A percentile compares a stretch with the other conserved stretches of the same genome.
Evolutionary conservation across 1,140 invertebrate species (phyloP).

Genomic region (Episyrphus balteatus): DNA sequence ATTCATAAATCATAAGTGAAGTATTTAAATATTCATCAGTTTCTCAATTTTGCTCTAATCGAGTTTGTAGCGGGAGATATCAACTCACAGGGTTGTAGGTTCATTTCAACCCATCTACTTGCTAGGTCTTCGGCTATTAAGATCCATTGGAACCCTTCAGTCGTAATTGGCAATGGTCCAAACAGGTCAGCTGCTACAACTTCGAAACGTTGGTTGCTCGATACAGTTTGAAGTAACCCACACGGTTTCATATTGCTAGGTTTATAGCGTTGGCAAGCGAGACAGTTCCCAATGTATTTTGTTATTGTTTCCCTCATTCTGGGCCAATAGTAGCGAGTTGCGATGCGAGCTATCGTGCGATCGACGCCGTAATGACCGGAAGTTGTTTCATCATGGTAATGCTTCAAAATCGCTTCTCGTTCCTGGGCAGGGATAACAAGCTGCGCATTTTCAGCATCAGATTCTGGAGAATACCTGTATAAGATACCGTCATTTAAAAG

Average conservation of each 20-base stretch:
- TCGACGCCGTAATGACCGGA: slow-evolving; percentile 22
- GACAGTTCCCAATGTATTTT: no score
- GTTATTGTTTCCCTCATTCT: slow-evolving; percentile 18
- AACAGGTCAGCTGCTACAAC: slow-evolving; percentile 20
- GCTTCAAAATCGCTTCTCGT: slow-evolving; percentile 9
- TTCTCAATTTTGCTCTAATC: no score
- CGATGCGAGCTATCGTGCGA: slow-evolving; percentile 14
- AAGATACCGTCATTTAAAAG: slow-evolving; percentile 16
- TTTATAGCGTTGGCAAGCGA: slow-evolving; percentile 23
- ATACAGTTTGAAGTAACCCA: slow-evolving; percentile 13
- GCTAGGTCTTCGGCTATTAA: slow-evolving; percentile 24
- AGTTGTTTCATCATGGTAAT: slow-evolving; percentile 17
- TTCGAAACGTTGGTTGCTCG: slow-evolving; percentile 18
- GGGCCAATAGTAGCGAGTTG: slow-evolving; percentile 20
- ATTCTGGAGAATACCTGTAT: slow-evolving; percentile 11
- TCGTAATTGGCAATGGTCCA: slow-evolving; percentile 16
- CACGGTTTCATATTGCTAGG: slow-evolving; percentile 18
- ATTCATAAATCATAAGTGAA: no score
- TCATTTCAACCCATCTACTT: slow-evolving; percentile 18
- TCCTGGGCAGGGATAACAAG: slow-evolving; percentile 19
- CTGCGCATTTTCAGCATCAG: slow-evolving; percentile 15
- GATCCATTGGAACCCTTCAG: slow-evolving; percentile 15
- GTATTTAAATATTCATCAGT: no score
- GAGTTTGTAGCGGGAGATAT: no score
- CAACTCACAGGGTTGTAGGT: no score